Percentiles rank a stretch among this genome's conserved stretches.
Evolutionary conservation across 1,140 invertebrate species (phyloP).

Genomic region (Brachionus plicatilis): DNA sequence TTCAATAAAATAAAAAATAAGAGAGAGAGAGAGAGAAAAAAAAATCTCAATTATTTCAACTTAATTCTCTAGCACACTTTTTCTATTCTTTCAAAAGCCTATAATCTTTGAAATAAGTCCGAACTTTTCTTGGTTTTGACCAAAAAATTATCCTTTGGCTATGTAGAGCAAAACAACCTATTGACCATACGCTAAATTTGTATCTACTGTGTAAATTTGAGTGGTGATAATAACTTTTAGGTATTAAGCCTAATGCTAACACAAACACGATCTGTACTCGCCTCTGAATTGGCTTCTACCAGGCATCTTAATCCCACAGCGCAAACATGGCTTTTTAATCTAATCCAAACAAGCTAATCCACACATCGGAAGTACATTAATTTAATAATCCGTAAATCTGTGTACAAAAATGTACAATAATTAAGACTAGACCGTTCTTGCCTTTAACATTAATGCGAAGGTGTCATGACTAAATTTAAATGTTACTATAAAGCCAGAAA

Average conservation of each 20-base stretch:
- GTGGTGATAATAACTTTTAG: conserved; percentile 15
- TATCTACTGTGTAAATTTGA: conserved; percentile 31
- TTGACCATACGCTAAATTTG: conserved; percentile 9
- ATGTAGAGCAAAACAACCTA: background rate
- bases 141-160: background rate
- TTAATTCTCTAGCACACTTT: conserved; percentile 31
- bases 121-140: background rate
- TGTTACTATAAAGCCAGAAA: background rate
- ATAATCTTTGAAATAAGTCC: background rate
- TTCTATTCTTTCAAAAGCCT: conserved; percentile 7
- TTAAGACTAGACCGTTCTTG: background rate
- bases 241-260: background rate
- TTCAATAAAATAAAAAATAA: background rate
- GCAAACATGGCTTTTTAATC: conserved; percentile 20
- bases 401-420: background rate
- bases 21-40: background rate
- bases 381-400: conserved; percentile 14
- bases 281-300: conserved; percentile 10
- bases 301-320: background rate
- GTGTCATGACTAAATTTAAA: conserved; percentile 27
- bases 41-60: conserved; percentile 35
- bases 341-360: background rate
- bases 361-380: conserved; percentile 3
- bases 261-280: background rate
- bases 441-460: background rate